Evolutionary conservation across 2,113 vertebrate species (phyloP).

Genomic region (Forbesichthys agassizii): DNA sequence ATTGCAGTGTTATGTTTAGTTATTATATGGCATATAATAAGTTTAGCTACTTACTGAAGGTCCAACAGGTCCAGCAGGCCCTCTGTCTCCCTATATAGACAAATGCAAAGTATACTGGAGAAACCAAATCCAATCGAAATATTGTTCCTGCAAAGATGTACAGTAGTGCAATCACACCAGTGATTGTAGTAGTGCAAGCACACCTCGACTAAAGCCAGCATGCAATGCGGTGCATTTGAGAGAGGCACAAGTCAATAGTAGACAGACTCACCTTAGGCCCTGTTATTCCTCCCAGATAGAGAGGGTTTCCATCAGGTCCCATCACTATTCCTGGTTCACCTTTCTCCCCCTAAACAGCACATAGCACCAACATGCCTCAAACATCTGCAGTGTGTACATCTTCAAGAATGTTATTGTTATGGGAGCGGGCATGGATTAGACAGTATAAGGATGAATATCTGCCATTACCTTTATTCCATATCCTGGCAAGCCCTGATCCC

Average conservation of each 20-base stretch:
- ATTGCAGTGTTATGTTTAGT: neutral
- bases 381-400: neutral
- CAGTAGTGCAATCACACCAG: neutral
- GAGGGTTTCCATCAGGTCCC: slow-evolving; percentile 72
- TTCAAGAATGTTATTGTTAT: neutral
- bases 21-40: neutral
- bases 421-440: too few relatives aligned
- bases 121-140: neutral
- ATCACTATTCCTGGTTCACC: slow-evolving; percentile 73
- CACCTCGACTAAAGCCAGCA: neutral
- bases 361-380: neutral
- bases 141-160: neutral
- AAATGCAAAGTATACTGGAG: neutral
- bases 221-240: neutral
- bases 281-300: slow-evolving; percentile 44
- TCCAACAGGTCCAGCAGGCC: slow-evolving; percentile 69
- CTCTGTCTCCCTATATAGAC: slow-evolving; percentile 69
- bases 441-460: neutral
- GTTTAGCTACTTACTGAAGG: slow-evolving; percentile 62
- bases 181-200: neutral
- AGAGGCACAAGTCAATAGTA: neutral
- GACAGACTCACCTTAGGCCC: slow-evolving; percentile 64
- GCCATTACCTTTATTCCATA: slow-evolving; percentile 65
- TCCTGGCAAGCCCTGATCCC: slow-evolving; percentile 66
- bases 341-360: slow-evolving; percentile 74